phyloP scores from a whole-genome alignment of 2,113 vertebrate genomes.

The zebrafish (Danio rerio) region GRCz12tu NC_133179.1:15648001-15648500 shows the following conservation, averaged over 20 bases:
- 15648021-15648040: no score
- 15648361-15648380: constrained; percentile 80
- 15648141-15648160: no score
- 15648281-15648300: background rate
- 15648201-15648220: no score
- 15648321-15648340: constrained; percentile 63
- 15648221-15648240: no score
- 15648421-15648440: constrained; percentile 76
- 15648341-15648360: constrained; percentile 76
- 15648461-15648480: constrained; percentile 10
- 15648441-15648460: constrained; percentile 47
- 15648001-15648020: no score
- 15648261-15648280: background rate
- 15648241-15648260: background rate
- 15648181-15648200: no score
- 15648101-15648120: no score
- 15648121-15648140: no score
- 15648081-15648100: no score
- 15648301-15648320: constrained; percentile 5
- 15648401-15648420: constrained; percentile 75
- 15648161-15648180: no score
- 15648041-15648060: no score
- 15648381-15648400: constrained; percentile 80
- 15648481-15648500: constrained; percentile 26
- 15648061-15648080: no score